Percentiles rank a stretch among this genome's conserved stretches.
These are phyloP conservation scores for Stegana nigrithorax DNA, from an alignment of 2,888 invertebrate species.

Conservation along the genomic window DNA sequence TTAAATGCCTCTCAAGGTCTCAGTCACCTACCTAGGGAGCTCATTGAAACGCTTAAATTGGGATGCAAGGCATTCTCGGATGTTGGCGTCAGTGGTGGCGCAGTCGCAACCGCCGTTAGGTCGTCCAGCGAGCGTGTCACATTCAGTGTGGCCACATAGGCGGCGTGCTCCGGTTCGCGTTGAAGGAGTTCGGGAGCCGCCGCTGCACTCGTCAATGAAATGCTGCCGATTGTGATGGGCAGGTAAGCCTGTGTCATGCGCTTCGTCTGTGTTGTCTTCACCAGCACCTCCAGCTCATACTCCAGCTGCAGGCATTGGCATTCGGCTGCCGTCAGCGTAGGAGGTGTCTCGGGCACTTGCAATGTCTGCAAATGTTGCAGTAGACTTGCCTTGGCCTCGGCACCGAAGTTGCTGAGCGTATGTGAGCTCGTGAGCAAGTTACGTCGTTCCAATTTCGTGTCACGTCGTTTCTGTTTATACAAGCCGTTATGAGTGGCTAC, in stretches of 20 bases:
- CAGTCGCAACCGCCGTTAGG: constrained; percentile 29
- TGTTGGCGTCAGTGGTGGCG: constrained; percentile 32
- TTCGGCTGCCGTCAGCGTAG: constrained; percentile 37
- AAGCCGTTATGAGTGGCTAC: constrained; percentile 44
- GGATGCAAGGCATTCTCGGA: constrained; percentile 13
- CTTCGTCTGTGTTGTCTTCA: constrained; percentile 38
- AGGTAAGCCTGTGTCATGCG: constrained; percentile 41
- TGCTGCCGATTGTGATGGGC: constrained; percentile 51
- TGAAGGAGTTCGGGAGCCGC: background rate
- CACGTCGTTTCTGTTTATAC: constrained; percentile 38
- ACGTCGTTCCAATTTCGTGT: constrained; percentile 38
- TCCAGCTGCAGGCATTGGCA: constrained; percentile 54
- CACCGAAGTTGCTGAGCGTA: constrained; percentile 31
- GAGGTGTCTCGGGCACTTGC: constrained; percentile 46
- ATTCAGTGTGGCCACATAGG: background rate
- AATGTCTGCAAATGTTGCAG: constrained; percentile 52
- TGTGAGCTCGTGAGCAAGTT: constrained; percentile 40
- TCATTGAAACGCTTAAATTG: constrained; percentile 40
- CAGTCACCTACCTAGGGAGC: constrained; percentile 43
- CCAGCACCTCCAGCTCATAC: constrained; percentile 57
- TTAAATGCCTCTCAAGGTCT: no score
- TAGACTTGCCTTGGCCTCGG: constrained; percentile 26
- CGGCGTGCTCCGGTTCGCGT: background rate
- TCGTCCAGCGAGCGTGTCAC: constrained; percentile 31
- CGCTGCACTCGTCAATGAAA: constrained; percentile 5